Evolutionary conservation across 2,888 invertebrate genomes (phyloP).

Genomic region (Microplitis manilae): DNA sequence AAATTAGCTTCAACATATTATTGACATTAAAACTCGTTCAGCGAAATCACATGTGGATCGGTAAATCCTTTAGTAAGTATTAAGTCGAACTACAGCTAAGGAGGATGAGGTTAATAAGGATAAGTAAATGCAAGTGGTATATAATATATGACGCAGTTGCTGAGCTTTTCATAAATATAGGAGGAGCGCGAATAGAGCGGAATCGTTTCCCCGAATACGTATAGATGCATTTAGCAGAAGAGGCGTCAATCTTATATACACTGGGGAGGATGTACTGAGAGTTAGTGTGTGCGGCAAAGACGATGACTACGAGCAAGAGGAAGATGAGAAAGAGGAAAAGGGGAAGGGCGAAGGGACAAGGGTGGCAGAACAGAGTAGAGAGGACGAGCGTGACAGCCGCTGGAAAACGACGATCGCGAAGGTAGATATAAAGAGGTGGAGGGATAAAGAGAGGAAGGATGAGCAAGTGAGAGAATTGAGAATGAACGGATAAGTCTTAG

Average conservation of each 20-base stretch:
- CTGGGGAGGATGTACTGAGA: not conserved
- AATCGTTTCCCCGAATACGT: conserved; percentile 26
- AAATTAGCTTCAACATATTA: too few relatives aligned
- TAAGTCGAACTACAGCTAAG: not conserved
- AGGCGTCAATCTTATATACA: conserved; percentile 53
- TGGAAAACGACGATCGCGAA: conserved; percentile 35
- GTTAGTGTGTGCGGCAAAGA: not conserved
- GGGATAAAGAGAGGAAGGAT: conserved; percentile 30
- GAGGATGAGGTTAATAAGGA: conserved; percentile 4
- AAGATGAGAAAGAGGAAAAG: too few relatives aligned
- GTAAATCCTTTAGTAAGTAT: not conserved
- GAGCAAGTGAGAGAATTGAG: conserved; percentile 38
- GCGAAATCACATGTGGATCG: not conserved
- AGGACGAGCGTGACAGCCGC: conserved; percentile 31
- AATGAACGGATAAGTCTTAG: conserved; percentile 41
- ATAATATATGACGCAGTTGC: not conserved
- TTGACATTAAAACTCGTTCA: not conserved
- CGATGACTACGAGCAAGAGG: not conserved
- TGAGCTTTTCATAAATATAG: not conserved
- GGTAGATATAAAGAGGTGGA: conserved; percentile 14
- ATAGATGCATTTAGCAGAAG: conserved; percentile 51
- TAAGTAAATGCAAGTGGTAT: conserved; percentile 14
- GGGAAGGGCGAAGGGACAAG: not conserved
- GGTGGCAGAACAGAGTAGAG: conserved; percentile 11
- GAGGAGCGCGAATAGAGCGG: not conserved